phyloP scores from a whole-genome alignment of 2,888 invertebrate species.

The Diarsia mendica region DNA sequence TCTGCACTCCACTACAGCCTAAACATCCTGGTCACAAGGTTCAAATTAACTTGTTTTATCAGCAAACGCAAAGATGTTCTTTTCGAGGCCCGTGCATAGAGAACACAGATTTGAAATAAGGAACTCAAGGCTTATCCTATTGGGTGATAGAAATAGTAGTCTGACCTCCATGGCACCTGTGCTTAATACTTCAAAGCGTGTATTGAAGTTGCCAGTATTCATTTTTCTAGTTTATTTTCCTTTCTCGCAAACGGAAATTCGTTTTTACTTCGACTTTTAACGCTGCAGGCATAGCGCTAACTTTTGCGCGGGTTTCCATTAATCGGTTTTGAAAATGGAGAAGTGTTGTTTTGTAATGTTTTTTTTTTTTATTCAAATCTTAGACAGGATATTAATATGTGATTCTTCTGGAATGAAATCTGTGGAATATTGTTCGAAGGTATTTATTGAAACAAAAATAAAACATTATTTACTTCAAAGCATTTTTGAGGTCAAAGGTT shows the following conservation, averaged over 20 bases:
- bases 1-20: constrained; percentile 45
- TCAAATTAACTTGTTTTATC: constrained; percentile 43
- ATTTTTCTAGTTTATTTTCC: constrained; percentile 25
- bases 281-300: constrained; percentile 19
- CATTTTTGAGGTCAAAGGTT: not conserved
- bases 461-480: not conserved
- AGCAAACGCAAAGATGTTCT: constrained; percentile 43
- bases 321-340: constrained; percentile 19
- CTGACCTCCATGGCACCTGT: constrained; percentile 61
- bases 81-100: constrained; percentile 78
- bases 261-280: constrained; percentile 34
- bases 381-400: too few relatives aligned
- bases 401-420: not conserved
- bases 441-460: not conserved
- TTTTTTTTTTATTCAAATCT: not conserved
- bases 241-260: constrained; percentile 29
- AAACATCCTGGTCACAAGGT: constrained; percentile 57
- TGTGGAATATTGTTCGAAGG: not conserved
- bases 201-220: constrained; percentile 31
- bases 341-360: not conserved
- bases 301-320: constrained; percentile 25
- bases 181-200: constrained; percentile 41
- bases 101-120: constrained; percentile 85
- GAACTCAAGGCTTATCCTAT: constrained; percentile 80
- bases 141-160: constrained; percentile 71